phyloP scores from a whole-genome alignment of 2,113 vertebrate species.

The Neofelis nebulosa region DNA sequence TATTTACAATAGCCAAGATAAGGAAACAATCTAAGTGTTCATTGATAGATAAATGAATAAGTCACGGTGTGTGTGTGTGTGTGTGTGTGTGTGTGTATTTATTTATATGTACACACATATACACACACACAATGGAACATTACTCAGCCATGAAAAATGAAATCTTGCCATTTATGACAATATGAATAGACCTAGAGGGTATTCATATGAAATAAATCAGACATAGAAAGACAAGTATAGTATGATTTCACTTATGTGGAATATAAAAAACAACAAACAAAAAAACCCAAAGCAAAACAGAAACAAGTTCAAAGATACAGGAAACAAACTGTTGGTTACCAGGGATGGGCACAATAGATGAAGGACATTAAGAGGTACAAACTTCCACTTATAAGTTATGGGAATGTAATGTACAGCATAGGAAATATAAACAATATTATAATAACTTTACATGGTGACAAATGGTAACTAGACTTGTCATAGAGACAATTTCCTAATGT shows the following conservation, averaged over 20 bases:
- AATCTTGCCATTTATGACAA: neutral
- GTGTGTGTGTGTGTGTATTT: neutral
- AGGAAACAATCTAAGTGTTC: neutral
- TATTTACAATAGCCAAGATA: neutral
- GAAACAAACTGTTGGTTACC: neutral
- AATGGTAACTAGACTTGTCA: neutral
- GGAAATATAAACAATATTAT: neutral
- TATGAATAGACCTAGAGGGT: neutral
- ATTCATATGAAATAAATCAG: neutral
- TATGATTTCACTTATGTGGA: neutral
- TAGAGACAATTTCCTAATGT: neutral
- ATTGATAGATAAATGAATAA: neutral
- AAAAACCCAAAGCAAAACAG: neutral
- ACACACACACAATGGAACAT: neutral
- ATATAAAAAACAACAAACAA: neutral
- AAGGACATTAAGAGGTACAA: neutral
- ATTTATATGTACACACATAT: neutral
- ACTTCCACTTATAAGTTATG: neutral
- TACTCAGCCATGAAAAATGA: neutral
- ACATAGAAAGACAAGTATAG: neutral
- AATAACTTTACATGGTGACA: neutral
- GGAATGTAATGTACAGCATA: neutral
- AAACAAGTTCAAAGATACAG: neutral
- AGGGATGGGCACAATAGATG: neutral
- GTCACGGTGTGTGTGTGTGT: neutral